Evolutionary conservation across 2,797 vertebrate species (phyloP).

Genomic region (Meda fulgida): DNA sequence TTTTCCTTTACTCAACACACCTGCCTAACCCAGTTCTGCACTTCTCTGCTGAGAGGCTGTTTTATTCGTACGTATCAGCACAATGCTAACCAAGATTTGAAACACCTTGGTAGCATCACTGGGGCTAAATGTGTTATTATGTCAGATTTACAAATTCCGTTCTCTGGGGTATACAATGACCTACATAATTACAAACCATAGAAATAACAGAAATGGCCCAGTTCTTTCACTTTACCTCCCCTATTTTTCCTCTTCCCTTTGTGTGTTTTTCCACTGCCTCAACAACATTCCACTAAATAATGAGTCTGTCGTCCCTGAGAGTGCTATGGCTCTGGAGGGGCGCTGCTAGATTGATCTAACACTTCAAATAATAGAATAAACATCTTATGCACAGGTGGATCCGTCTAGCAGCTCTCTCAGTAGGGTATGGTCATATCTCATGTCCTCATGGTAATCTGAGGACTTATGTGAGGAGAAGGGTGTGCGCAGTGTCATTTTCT

Average conservation of each 20-base stretch:
- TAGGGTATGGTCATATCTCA: conserved; percentile 75
- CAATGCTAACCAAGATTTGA: conserved; percentile 58
- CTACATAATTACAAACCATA: conserved; percentile 81
- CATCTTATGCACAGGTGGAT: conserved; percentile 83
- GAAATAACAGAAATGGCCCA: conserved; percentile 74
- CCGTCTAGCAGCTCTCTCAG: conserved; percentile 68
- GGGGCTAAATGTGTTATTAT: conserved; percentile 81
- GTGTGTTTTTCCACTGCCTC: conserved; percentile 44
- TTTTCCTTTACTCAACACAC: conserved; percentile 47
- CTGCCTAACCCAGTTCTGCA: conserved; percentile 62
- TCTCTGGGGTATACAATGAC: conserved; percentile 70
- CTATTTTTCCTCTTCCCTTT: conserved; percentile 13
- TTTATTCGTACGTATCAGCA: conserved; percentile 61
- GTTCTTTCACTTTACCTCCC: conserved; percentile 56
- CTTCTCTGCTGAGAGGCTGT: conserved; percentile 56
- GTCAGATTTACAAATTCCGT: conserved; percentile 86
- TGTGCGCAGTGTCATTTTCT: conserved; percentile 43
- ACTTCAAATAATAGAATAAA: conserved; percentile 88
- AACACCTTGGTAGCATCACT: conserved; percentile 74
- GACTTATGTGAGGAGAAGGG: conserved; percentile 35
- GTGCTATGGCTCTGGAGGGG: conserved; percentile 73
- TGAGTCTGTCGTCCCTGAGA: conserved; percentile 70
- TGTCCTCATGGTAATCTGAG: conserved; percentile 78
- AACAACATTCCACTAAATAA: conserved; percentile 60
- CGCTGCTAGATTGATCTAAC: conserved; percentile 85